Evolutionary conservation across 2,888 invertebrate species (phyloP).

Genomic region (Caenorhabditis sp.): DNA sequence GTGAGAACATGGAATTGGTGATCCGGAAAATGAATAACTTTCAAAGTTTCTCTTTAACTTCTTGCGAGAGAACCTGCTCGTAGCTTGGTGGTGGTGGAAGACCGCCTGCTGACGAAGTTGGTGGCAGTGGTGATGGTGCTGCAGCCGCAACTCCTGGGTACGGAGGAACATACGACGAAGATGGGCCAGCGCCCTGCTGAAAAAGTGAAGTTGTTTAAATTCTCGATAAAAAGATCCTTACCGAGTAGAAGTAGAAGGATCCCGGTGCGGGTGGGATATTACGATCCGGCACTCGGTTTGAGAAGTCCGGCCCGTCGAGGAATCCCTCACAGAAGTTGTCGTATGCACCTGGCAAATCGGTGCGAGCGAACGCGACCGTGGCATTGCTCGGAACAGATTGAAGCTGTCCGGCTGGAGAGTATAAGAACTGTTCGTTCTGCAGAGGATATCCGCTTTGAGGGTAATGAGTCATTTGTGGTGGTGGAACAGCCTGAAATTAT

Average conservation of each 20-base stretch:
- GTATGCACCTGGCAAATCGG: conserved; percentile 33
- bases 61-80: conserved; percentile 58
- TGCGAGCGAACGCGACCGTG: conserved; percentile 37
- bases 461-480: conserved; percentile 41
- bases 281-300: conserved; percentile 52
- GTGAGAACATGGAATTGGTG: not conserved
- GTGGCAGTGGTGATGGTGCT: conserved; percentile 5
- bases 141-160: conserved; percentile 9
- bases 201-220: conserved; percentile 4
- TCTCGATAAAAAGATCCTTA: not conserved
- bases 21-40: not conserved
- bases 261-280: conserved; percentile 63
- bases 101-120: not conserved
- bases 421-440: conserved; percentile 44
- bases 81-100: conserved; percentile 59
- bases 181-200: conserved; percentile 19
- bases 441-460: conserved; percentile 29
- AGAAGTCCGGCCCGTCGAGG: conserved; percentile 63
- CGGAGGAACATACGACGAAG: conserved; percentile 19
- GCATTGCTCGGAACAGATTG: conserved; percentile 11
- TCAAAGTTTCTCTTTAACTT: conserved; percentile 60
- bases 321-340: conserved; percentile 52
- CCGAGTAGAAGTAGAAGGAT: conserved; percentile 43
- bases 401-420: conserved; percentile 33
- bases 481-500: conserved; percentile 43